Evolutionary conservation across 2,888 invertebrate genomes (phyloP).

Genomic region (Microctonus aethiopoides): DNA sequence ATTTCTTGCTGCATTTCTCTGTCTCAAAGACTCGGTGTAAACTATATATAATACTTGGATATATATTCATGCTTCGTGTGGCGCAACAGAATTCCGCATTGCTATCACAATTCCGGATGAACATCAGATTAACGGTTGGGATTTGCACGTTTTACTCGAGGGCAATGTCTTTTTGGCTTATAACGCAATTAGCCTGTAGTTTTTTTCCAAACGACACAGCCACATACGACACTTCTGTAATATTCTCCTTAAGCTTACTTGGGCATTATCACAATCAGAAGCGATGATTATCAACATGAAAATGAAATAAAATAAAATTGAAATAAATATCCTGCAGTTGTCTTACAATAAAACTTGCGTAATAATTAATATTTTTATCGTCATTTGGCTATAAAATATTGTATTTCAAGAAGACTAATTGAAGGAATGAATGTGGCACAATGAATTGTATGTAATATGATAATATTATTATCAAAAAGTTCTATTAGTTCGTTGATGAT

Average conservation of each 20-base stretch:
- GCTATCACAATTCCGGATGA: constrained; percentile 35
- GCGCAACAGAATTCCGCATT: constrained; percentile 35
- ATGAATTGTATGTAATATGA: background rate
- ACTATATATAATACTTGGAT: constrained; percentile 21
- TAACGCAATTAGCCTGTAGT: background rate
- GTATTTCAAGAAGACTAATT: no score
- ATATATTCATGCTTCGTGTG: constrained; percentile 39
- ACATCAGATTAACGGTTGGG: constrained; percentile 38
- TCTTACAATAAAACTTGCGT: no score
- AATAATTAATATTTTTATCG: no score
- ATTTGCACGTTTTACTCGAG: constrained; percentile 29
- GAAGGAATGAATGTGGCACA: no score
- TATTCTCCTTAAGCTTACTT: background rate
- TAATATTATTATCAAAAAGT: no score
- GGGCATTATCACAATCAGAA: background rate
- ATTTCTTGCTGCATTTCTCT: background rate
- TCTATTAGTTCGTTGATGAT: background rate
- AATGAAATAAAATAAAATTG: no score
- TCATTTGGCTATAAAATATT: no score
- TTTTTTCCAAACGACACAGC: background rate
- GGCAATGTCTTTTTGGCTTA: background rate
- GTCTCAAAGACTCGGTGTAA: background rate
- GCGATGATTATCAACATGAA: background rate
- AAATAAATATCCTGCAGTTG: no score
- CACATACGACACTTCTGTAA: no score